phyloP scores from a whole-genome alignment of 2,888 invertebrate genomes.

The Therioaphis trifolii region DNA sequence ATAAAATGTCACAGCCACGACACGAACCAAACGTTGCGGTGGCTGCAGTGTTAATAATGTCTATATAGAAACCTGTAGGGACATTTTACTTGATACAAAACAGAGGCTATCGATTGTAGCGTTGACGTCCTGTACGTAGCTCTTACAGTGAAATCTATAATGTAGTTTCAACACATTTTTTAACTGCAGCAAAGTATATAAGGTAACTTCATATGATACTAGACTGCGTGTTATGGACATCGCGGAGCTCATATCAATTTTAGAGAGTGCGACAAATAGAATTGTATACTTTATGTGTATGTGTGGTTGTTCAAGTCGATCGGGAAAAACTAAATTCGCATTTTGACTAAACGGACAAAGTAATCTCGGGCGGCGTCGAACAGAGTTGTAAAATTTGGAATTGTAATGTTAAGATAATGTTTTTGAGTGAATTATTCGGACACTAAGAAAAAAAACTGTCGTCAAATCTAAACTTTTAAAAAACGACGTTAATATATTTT shows the following conservation, averaged over 20 bases:
- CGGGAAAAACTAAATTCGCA: neutral
- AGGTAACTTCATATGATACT: neutral
- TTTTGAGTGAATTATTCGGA: neutral
- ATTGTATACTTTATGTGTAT: neutral
- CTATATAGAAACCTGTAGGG: neutral
- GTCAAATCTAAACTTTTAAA: too few relatives aligned
- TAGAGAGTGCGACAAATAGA: neutral
- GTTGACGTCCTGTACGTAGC: neutral
- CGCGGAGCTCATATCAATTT: neutral
- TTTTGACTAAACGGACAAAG: neutral
- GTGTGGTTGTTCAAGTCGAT: neutral
- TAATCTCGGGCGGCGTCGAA: neutral
- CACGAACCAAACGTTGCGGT: neutral
- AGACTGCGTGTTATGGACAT: neutral
- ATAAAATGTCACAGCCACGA: neutral
- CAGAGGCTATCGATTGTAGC: neutral
- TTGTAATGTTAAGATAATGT: neutral
- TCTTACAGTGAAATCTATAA: too few relatives aligned
- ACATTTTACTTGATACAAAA: neutral
- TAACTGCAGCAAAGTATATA: neutral
- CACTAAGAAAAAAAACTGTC: neutral
- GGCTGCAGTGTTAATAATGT: neutral
- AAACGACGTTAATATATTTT: neutral
- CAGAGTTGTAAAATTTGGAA: neutral
- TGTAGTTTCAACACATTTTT: neutral